Evolutionary conservation across 2,113 vertebrate genomes (phyloP), one percentile per base, ranked within the genome.

Genomic region (Sminthopsis crassicaudata): DNA sequence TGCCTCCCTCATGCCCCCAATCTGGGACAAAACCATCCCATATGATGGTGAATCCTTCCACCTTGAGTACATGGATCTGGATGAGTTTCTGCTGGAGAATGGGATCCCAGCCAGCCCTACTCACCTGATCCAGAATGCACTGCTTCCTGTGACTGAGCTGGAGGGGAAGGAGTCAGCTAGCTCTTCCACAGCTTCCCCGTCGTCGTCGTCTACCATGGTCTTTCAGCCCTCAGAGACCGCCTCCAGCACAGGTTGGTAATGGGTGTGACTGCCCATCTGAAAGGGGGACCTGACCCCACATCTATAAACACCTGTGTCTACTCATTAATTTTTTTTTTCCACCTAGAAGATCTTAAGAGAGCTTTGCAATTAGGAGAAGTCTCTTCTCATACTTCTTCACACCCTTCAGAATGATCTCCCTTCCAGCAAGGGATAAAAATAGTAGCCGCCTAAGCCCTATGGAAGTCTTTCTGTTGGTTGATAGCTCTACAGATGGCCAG

Each of bases 1-100:
- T 0, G 99, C 99, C 98, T 99, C 99, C 94, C 99, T 99, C 95
- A 99, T 99, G 98, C 99, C 99, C 0, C 99, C 99, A 50, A 99
- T 99, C 89, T 99, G 99, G 99, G 99, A 99, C 97, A 99, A 99
- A 98, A 99, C 99, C 91, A 99, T 99, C 97, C 99, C 99, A 1
- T 99, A 99, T 0, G 99, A 99, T 36, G 99, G 99, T 3, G 99
- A 99, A 97, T 99, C 99, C 97, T 99, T 99, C 98, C 99, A 99
- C 98, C 97, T 99, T 98, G 99, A 99, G 97, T 99, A 99, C 98
- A 99, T 99, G 99, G 99, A 99, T 98, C 99, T 99, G 98, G 99
- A 99, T 48, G 99, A 99, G 98, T 99, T 99, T 98, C 99, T 99
- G 91, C 98, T 99, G 97, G 99, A 99, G 98, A 99, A 99, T 36